These are phyloP conservation scores for Drosophila histrio DNA, from an alignment of 2,888 invertebrate genomes.

Conservation along the genomic window DNA sequence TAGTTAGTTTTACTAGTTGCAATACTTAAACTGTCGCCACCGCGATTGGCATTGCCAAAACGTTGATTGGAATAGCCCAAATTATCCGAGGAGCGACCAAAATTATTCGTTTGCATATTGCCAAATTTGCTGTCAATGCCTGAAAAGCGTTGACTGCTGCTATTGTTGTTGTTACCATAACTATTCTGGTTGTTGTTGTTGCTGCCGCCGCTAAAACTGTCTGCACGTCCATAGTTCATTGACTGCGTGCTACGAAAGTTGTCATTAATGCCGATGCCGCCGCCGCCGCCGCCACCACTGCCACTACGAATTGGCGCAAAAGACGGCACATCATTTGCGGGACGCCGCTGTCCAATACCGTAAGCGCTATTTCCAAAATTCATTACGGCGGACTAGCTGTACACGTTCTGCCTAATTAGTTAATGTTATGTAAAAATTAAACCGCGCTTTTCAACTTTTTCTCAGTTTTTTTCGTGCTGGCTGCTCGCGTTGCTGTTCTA, in stretches of 20 bases:
- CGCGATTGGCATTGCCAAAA: constrained; percentile 17
- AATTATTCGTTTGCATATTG: constrained; percentile 30
- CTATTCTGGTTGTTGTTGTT: neutral
- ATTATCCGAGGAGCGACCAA: neutral
- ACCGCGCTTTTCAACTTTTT: neutral
- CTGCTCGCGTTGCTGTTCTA: constrained; percentile 34
- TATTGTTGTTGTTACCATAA: constrained; percentile 7
- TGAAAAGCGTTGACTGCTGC: constrained; percentile 18
- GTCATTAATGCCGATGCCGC: constrained; percentile 15
- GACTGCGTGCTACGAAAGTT: constrained; percentile 37
- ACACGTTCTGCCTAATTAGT: constrained; percentile 2
- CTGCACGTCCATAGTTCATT: constrained; percentile 11
- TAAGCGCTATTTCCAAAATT: constrained; percentile 59
- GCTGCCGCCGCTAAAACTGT: constrained; percentile 2
- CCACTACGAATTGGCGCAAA: constrained; percentile 54
- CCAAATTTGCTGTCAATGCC: constrained; percentile 37
- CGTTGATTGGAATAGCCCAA: constrained; percentile 24
- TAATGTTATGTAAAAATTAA: constrained; percentile 8
- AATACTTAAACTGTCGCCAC: neutral
- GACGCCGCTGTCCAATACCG: constrained; percentile 62
- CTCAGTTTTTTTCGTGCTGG: neutral
- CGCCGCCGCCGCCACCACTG: constrained; percentile 16
- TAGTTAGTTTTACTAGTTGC: constrained; percentile 23
- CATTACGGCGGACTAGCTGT: constrained; percentile 27
- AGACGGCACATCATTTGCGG: constrained; percentile 42